These are phyloP conservation scores for Ophioninae sp. DNA, from an alignment of 2,888 invertebrate species.

Conservation along the genomic window DNA sequence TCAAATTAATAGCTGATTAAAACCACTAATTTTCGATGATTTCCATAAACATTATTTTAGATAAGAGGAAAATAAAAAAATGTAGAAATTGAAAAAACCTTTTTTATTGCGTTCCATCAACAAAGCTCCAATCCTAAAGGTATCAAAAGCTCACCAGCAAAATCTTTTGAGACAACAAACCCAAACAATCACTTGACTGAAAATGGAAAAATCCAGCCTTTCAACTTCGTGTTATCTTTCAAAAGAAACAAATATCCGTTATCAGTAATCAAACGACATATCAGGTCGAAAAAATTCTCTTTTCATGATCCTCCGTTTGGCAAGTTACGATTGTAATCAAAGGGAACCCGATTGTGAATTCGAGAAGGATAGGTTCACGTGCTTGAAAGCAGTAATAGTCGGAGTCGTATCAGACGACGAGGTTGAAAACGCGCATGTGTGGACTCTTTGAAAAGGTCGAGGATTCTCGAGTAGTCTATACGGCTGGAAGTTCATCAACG, in stretches of 20 bases:
- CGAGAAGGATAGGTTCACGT: constrained; percentile 2
- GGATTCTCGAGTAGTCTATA: constrained; percentile 6
- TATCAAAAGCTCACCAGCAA: background rate
- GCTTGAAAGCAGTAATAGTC: background rate
- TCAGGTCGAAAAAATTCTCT: constrained; percentile 9
- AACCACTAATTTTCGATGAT: too few relatives aligned
- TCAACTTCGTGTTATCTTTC: background rate
- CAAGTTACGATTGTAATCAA: constrained; percentile 22
- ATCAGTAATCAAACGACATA: constrained; percentile 4
- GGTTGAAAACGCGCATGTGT: constrained; percentile 9
- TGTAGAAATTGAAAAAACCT: too few relatives aligned
- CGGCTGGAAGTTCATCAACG: constrained; percentile 26
- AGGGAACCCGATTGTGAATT: constrained; percentile 10
- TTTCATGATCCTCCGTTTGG: background rate
- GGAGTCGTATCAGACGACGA: background rate
- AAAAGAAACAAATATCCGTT: constrained; percentile 31
- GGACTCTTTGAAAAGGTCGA: constrained; percentile 37
- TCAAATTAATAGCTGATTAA: too few relatives aligned
- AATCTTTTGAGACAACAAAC: background rate
- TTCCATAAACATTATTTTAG: too few relatives aligned
- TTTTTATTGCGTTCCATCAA: too few relatives aligned
- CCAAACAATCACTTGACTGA: background rate
- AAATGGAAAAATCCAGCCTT: background rate
- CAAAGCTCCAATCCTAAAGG: too few relatives aligned
- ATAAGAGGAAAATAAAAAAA: too few relatives aligned